Evolutionary conservation across 2,113 vertebrate species (phyloP), one percentile per base, ranked within the genome.

Genomic region (Alethe castanea): DNA sequence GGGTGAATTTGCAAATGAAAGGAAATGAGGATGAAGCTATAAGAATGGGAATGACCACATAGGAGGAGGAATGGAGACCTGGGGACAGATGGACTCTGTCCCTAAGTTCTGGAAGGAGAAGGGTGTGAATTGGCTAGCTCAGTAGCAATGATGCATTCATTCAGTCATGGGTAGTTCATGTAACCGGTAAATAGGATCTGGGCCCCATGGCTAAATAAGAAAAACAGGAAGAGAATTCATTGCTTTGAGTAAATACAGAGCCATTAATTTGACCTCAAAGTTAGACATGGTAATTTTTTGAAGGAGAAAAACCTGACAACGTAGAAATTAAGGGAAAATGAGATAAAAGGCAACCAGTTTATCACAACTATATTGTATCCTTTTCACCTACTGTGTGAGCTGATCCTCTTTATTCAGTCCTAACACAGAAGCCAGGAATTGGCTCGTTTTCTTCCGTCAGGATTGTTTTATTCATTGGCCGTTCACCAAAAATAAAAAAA

Each of bases 371-470:
- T 71, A 82, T 96, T 88, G 64, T 91, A 90, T 94, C 88, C 88
- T 93, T 94, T 96, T 83, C 31, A 59, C 81, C 91, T 95, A 92
- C 86, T 91, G 52, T 95, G 94, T 94, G 86, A 96, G 80, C 69
- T 92, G 95, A 88, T 94, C 88, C 85, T 90, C 92, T 96, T 86
- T 93, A 88, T 97, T 95, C 88, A 92, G 4, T 36, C 22, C 56
- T 80, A 90, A 86, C 81, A 94, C 64, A 96, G 93, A 92, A 90
- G 80, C 74, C 88, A 92, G 92, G 90, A 97, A 96, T 90, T 97
- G 96, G 95, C 95, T 86, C 76, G 12, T 90, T 97, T 97, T 96
- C 95, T 96, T 96, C 96, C 93, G 90, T 93, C 86, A 78, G 93
- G 76, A 93, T 93, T 96, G 94, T 95, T 96, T 90, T 88, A 93